These are phyloP conservation scores for Oriolus oriolus DNA, from an alignment of 2,113 vertebrate genomes.

Conservation along the genomic window DNA sequence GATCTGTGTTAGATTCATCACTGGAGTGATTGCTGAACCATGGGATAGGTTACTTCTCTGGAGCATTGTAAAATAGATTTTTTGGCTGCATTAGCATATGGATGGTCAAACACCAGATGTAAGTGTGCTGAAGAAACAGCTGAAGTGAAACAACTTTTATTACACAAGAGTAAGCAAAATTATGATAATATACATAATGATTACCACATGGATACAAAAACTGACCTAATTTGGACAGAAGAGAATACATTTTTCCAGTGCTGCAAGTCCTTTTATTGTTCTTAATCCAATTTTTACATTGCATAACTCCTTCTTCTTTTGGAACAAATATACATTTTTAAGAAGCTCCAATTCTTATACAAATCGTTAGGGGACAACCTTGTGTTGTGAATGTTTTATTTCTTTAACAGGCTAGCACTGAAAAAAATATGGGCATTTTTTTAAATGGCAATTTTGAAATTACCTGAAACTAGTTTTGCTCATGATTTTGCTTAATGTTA, in stretches of 20 bases:
- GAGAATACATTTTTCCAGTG: not conserved
- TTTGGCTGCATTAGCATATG: not conserved
- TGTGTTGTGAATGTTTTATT: not conserved
- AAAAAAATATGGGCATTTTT: not conserved
- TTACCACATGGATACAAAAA: not conserved
- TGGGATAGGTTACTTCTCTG: not conserved
- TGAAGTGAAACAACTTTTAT: not conserved
- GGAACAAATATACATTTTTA: not conserved
- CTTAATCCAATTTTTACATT: not conserved
- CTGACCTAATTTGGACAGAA: not conserved
- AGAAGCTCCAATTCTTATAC: not conserved
- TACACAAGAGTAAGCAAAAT: not conserved
- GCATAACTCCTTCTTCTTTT: not conserved
- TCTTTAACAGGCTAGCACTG: not conserved
- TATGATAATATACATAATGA: not conserved
- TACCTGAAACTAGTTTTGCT: not conserved
- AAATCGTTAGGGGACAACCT: not conserved
- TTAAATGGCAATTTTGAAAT: not conserved
- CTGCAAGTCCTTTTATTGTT: not conserved
- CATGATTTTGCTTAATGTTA: not conserved
- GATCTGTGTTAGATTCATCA: not conserved
- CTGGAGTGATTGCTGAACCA: not conserved
- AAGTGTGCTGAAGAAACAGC: not conserved
- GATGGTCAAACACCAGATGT: not conserved
- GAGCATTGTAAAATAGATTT: not conserved